Base-by-base conservation (phyloP, 2,113 vertebrate species). In the Ictalurus furcatus region DNA sequence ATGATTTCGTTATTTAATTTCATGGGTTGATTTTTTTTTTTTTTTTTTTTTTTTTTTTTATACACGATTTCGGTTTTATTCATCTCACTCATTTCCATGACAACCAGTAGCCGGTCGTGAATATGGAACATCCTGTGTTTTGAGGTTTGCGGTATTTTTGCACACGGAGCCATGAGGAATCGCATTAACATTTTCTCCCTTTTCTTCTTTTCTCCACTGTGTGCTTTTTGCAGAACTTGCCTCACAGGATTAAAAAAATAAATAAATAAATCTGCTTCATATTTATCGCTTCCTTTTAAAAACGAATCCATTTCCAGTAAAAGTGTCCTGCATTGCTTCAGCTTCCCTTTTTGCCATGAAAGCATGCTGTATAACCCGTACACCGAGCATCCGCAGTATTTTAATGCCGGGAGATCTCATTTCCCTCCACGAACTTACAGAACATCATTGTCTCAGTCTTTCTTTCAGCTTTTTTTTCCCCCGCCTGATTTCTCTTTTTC, bases 1-100 rank as follows among this genome's bases (percentile, higher is more conserved):
- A 56, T 91, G 84, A 63, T 80, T 40, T 88, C 92, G 23, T 90
- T 88, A 90, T 90, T 90, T 88, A 90, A 88, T 40, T 16, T 56
- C 30, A 58, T 58, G 16, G 76, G 76, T 54, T 13, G 28, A 93
- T 93, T 85, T 92, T 85, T 93, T 85, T 48, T 48, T 6, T 7
- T 40, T 4, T 3, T 40, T 40, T 40, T 2, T 48, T 48, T 5
- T 2, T 5, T 44, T 44, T 44, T 7, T 48, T 48, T 48, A 40
- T n/a, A n/a, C n/a, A 88, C 73, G 85, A 34, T 74, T 91, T 93
- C 37, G 37, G 54, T 85, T 92, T 25, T 69, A 91, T 83, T 61
- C 19, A 3, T 83, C 80, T 61, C 19, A 3, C 80, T 82, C 14
- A 34, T 84, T 84, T 40, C 81, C 81, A 28, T 63, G 81, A 58